Base-by-base conservation (phyloP, 2,888 invertebrate genomes). In the Dilophus febrilis region DNA sequence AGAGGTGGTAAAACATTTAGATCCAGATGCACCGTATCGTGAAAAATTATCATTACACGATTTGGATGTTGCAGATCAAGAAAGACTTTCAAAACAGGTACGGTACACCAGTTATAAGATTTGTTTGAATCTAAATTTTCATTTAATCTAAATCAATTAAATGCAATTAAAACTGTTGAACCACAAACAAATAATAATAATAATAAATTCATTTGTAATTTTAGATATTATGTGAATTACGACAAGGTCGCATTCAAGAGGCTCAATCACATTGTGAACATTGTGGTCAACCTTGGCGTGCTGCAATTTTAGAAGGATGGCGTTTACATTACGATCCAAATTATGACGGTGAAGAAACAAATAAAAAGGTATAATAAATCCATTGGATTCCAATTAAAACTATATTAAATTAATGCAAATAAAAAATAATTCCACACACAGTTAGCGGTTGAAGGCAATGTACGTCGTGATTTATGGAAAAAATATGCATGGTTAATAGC, bases 231-330 rank as follows among this genome's bases (percentile, higher is more conserved):
- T 66, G 67, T 12, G 74, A 82, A 64, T 73, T 94, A 33, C 71
- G 92, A 22, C 84, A 86, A 57, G 94, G 94, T 1, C 77, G 81
- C 50, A 70, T 91, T 43, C 78, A 81, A 48, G 79, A 82, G 59
- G 92, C 91, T 2, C 76, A 90, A 54, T 72, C 80, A 44, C 59
- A 90, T 28, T 88, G 90, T 52, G 71, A 78, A 33, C 79, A 77
- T 53, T 83, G 82, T 51, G 94, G 94, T 0, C 91, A 94, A 58
- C 74, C 83, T 2, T 92, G 92, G 92, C 67, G 88, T 37, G 90
- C 90, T 1, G 88, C 88, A 4, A 74, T 85, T 17, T 64, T 94
- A 30, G 83, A 91, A 58, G 94, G 94, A 3, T 92, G 92, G 90
- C 70, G 78, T 41, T 66, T 90, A 22, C 74, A 79, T 51, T 84